Percentiles rank a stretch among this genome's conserved stretches.
phyloP scores from a whole-genome alignment of 2,888 invertebrate genomes.

The Colletes collaris region DNA sequence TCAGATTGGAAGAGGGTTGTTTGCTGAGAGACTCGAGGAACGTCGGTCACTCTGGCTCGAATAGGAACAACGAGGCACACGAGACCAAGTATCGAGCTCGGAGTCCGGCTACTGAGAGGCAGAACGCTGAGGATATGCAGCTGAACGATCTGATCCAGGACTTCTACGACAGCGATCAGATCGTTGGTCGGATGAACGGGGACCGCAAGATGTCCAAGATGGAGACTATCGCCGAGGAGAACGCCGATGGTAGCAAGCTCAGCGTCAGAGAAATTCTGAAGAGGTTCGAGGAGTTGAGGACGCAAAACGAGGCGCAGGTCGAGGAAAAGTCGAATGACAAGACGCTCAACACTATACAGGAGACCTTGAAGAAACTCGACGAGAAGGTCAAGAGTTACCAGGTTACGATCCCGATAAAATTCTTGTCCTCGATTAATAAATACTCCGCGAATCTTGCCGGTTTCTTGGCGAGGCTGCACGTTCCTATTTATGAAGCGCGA shows the following conservation, averaged over 20 bases:
- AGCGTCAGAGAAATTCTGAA: constrained; percentile 93
- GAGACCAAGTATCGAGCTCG: constrained; percentile 43
- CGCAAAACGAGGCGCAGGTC: constrained; percentile 68
- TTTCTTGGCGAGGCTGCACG: background rate
- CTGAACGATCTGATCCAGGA: constrained; percentile 78
- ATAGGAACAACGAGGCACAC: constrained; percentile 10
- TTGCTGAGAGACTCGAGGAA: constrained; percentile 74
- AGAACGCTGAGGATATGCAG: constrained; percentile 70
- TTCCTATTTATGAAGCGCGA: constrained; percentile 4
- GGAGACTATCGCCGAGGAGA: constrained; percentile 93
- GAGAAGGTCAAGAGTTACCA: constrained; percentile 82
- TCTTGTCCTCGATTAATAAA: constrained; percentile 58
- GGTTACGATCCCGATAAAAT: constrained; percentile 70
- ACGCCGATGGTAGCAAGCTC: constrained; percentile 89
- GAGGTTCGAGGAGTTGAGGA: constrained; percentile 89
- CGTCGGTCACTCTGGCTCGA: constrained; percentile 22
- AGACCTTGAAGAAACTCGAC: constrained; percentile 82
- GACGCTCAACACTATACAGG: constrained; percentile 82
- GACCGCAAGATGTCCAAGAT: constrained; percentile 83
- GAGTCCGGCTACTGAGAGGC: constrained; percentile 52
- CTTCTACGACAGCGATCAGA: constrained; percentile 77
- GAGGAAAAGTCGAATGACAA: constrained; percentile 78
- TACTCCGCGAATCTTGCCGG: constrained; percentile 24
- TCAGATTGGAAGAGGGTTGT: constrained; percentile 78
- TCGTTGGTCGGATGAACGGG: constrained; percentile 64